Percentiles rank a stretch among this genome's conserved stretches.
Evolutionary conservation across 2,797 vertebrate species (phyloP).

Genomic region (Ctenopoma multispine): DNA sequence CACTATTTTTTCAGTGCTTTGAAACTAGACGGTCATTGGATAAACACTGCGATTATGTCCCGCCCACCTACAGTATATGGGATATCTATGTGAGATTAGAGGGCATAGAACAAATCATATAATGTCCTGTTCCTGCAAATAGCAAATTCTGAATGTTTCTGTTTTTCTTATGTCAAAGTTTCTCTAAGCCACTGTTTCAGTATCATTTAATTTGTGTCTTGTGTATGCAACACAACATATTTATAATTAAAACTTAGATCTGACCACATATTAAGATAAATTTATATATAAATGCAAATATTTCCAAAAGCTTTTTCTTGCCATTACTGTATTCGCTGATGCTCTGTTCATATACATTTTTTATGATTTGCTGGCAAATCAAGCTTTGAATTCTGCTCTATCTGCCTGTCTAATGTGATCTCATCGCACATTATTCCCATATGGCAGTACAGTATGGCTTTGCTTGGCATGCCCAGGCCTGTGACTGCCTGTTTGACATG

Average conservation of each 20-base stretch:
- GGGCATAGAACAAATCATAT: too few relatives aligned
- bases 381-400: constrained; percentile 20
- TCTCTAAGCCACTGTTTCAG: too few relatives aligned
- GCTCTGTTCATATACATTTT: constrained; percentile 10
- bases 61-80: too few relatives aligned
- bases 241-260: neutral
- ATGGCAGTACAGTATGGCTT: constrained; percentile 56
- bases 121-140: too few relatives aligned
- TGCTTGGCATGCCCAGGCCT: constrained; percentile 47
- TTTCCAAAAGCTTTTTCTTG: neutral
- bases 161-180: too few relatives aligned
- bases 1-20: too few relatives aligned
- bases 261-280: neutral
- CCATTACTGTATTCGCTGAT: constrained; percentile 3
- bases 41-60: too few relatives aligned
- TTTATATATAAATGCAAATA: neutral
- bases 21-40: too few relatives aligned
- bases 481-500: constrained; percentile 72
- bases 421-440: constrained; percentile 55
- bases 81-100: too few relatives aligned
- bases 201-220: too few relatives aligned
- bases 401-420: constrained; percentile 38
- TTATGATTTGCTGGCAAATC: constrained; percentile 30
- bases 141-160: too few relatives aligned
- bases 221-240: too few relatives aligned